Evolutionary conservation across 2,888 invertebrate species (phyloP).

Genomic region (Leistus spinibarbis): DNA sequence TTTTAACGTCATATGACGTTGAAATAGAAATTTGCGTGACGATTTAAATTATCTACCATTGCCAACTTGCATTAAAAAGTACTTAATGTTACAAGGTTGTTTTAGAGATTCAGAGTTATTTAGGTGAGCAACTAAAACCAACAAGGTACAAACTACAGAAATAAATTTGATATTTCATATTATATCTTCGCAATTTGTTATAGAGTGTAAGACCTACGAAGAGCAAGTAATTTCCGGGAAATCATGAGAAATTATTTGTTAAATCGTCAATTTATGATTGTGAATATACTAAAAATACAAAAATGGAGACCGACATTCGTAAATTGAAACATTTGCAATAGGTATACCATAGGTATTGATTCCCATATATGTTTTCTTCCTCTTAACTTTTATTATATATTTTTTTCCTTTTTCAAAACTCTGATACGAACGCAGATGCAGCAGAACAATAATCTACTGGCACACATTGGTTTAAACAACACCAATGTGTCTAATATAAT

Average conservation of each 20-base stretch:
- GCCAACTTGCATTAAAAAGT: neutral
- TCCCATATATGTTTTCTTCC: constrained; percentile 1
- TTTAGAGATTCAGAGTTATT: neutral
- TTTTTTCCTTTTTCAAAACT: neutral
- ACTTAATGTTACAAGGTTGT: neutral
- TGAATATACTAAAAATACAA: too few species aligned
- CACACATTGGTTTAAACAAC: too few species aligned
- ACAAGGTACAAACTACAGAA: too few species aligned
- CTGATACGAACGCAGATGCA: constrained; percentile 13
- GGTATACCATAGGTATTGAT: neutral
- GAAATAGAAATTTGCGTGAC: neutral
- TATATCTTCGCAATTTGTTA: too few species aligned
- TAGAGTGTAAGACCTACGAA: too few species aligned
- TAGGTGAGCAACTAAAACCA: neutral
- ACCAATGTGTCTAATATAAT: too few species aligned
- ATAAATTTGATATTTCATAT: too few species aligned
- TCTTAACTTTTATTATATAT: constrained; percentile 9
- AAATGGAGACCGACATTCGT: neutral
- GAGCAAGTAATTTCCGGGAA: too few species aligned
- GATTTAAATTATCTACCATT: neutral
- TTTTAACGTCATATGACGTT: neutral
- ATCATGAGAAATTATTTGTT: too few species aligned
- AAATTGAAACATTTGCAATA: too few species aligned
- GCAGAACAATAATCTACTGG: constrained; percentile 19
- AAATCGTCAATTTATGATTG: too few species aligned